Conservation (phyloP, 2,113 vertebrate genomes). For the Syrmaticus mikado region DNA sequence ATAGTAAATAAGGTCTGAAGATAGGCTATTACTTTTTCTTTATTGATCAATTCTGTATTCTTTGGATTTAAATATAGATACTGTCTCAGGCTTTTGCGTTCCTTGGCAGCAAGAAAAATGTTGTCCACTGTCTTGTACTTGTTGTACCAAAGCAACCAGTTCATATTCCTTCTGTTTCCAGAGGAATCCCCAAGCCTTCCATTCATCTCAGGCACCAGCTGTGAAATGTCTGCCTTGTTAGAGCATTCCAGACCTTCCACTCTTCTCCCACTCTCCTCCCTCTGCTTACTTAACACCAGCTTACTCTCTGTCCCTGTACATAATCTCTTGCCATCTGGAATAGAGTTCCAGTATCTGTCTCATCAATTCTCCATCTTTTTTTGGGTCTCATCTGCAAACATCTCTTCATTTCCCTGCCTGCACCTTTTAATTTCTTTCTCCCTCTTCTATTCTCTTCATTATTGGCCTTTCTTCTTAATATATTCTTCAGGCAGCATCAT, state of each 20-base stretch:
- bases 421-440: not conserved
- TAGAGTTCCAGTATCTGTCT: not conserved
- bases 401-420: not conserved
- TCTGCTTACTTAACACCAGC: not conserved
- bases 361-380: not conserved
- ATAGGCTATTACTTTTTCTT: not conserved
- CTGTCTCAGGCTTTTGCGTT: not conserved
- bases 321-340: slow-evolving; percentile 2
- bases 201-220: not conserved
- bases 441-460: not conserved
- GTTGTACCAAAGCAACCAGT: not conserved
- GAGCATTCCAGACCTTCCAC: not conserved
- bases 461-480: not conserved
- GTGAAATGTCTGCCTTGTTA: not conserved
- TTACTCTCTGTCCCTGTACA: not conserved
- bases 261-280: not conserved
- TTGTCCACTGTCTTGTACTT: not conserved
- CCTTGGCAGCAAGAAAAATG: not conserved
- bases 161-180: not conserved
- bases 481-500: not conserved
- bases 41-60: not conserved
- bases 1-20: not conserved
- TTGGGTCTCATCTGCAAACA: not conserved
- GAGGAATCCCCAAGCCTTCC: not conserved
- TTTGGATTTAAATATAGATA: not conserved